These are phyloP conservation scores for Parauchenoglanis ngamensis DNA, from an alignment of 2,797 vertebrate species.

Conservation along the genomic window DNA sequence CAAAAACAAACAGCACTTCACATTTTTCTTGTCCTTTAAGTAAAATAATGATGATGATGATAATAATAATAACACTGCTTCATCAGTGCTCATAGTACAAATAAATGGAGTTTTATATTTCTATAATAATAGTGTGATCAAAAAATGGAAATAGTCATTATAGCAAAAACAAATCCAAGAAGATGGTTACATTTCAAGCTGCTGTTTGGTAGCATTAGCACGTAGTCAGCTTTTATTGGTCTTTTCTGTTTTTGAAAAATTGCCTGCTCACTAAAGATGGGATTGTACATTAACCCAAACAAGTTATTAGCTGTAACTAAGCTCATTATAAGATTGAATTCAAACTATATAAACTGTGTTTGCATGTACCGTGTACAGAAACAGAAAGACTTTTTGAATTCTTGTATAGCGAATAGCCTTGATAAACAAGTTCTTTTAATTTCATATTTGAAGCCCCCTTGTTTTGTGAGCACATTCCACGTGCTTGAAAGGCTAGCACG, in stretches of 20 bases:
- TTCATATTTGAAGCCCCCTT: background rate
- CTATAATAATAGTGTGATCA: background rate
- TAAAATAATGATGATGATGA: background rate
- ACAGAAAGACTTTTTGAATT: background rate
- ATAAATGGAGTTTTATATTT: background rate
- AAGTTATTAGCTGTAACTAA: background rate
- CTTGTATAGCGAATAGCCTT: background rate
- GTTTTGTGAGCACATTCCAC: background rate
- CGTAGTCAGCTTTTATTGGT: no score
- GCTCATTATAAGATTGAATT: background rate
- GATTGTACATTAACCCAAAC: background rate
- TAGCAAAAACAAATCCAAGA: no score
- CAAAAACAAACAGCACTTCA: background rate
- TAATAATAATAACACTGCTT: background rate
- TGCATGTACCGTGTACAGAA: background rate
- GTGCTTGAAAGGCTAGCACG: background rate
- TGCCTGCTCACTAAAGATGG: background rate
- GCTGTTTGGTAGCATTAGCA: no score
- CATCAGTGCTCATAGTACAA: background rate
- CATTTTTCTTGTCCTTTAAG: background rate
- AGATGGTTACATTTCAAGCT: background rate
- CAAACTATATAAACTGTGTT: background rate
- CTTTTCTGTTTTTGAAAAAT: background rate
- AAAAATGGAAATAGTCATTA: background rate
- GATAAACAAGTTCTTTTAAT: background rate